Percentiles rank a stretch among this genome's conserved stretches.
These are phyloP conservation scores for Porites rus DNA, from an alignment of 92 coral and sea anemone genomes.

Conservation along the genomic window DNA sequence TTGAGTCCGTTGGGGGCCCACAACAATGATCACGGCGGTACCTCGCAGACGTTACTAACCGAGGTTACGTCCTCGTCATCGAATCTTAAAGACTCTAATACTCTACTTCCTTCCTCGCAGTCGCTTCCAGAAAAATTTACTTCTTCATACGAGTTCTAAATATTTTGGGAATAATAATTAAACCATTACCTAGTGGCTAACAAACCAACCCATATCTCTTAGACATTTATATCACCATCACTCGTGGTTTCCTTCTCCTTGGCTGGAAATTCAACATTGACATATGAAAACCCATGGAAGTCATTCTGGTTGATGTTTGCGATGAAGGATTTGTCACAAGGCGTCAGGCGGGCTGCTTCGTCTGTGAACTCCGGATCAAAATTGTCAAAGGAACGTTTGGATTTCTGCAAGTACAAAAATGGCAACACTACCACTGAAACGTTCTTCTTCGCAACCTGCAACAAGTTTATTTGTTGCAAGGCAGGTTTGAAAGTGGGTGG, in stretches of 20 bases:
- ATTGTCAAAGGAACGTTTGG: slow-evolving; percentile 99
- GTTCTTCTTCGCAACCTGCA: too few species aligned
- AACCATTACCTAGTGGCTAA: slow-evolving; percentile 5
- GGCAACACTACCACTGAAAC: not conserved
- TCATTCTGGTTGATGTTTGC: slow-evolving; percentile 98
- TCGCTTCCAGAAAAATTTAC: not conserved
- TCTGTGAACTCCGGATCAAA: slow-evolving; percentile 99
- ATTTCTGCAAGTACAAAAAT: slow-evolving; percentile 71
- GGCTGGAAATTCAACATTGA: slow-evolving; percentile 82
- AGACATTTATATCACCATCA: slow-evolving; percentile 71
- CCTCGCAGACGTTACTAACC: too few species aligned
- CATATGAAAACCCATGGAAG: slow-evolving; percentile 94
- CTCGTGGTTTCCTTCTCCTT: slow-evolving; percentile 35
- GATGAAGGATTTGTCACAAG: slow-evolving; percentile 98
- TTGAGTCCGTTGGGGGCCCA: too few species aligned
- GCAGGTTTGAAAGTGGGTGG: too few species aligned
- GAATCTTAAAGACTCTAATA: too few species aligned
- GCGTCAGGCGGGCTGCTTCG: slow-evolving; percentile 98
- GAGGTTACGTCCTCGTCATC: too few species aligned
- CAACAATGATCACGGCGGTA: too few species aligned
- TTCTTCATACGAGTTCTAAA: slow-evolving; percentile 12
- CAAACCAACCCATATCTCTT: slow-evolving; percentile 23
- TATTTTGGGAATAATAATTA: slow-evolving; percentile 7
- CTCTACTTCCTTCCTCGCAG: too few species aligned
- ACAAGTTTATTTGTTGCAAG: too few species aligned